Base-by-base conservation (phyloP, 2,797 vertebrate species). In the Melopsittacus undulatus region DNA sequence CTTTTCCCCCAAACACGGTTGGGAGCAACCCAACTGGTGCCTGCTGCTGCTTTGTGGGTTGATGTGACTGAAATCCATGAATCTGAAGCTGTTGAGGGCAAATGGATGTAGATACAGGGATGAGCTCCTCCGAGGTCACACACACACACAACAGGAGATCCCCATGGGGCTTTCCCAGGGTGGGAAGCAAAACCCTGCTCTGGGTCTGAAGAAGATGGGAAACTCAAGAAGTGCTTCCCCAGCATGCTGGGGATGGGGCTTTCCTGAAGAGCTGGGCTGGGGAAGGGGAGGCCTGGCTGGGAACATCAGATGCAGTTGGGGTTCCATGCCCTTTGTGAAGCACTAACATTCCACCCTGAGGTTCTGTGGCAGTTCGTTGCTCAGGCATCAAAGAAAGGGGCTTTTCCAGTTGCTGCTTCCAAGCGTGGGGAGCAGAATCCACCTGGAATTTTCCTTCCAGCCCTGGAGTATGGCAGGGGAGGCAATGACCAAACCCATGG, bases 241-340 rank as follows among this genome's bases (percentile, higher is more conserved):
- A 40, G 70, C 32, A 38, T 59, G 79, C 70, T 1, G 4, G 57
- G 48, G 29, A n/a, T 32, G 84, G 78, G 51, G 38, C 61, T 87
- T 87, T 91, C 70, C 66, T 4, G 16, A 36, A 38, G 3, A 1
- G 7, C 2, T 0, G 22, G 75, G 67, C 26, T 76, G 76, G 73
- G 59, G 63, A 56, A 26, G 10, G n/a, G 43, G 76, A 30, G 56
- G 56, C 17, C 68, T n/a, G 61, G 32, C 54, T 49, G 23, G 4
- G 45, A 32, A 67, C 10, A 3, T 0, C 14, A 62, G 57, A n/a
- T 1, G 5, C 14, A 10, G 1, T 4, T 23, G 26, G 34, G 61
- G 38, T 90, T 87, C 72, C 8, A 24, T 77, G 18, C 30, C 8
- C 26, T 49, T 20, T 43, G 24, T 40, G 46, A 59, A 7, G 74